Evolutionary conservation across 1,140 invertebrate species (phyloP).

Genomic region (Conopomorpha cramerella): DNA sequence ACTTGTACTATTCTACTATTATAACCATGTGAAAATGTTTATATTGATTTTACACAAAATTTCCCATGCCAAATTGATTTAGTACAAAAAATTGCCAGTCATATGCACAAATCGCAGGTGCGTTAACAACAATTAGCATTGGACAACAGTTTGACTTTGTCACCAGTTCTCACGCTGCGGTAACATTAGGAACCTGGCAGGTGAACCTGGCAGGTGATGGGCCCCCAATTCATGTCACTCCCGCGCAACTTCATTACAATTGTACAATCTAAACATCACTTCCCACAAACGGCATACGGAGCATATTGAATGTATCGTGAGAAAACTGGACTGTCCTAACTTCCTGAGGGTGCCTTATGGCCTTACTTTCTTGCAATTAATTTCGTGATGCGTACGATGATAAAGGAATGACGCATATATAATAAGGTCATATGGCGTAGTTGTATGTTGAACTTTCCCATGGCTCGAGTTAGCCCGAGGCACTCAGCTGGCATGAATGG

Average conservation of each 20-base stretch:
- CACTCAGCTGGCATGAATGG: no score
- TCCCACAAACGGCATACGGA: background rate
- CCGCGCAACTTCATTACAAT: no score
- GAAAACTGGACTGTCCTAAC: slow-evolving; percentile 15
- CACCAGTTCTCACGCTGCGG: slow-evolving; percentile 33
- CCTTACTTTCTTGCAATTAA: slow-evolving; percentile 48
- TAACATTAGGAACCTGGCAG: slow-evolving; percentile 9
- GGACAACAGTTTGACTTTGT: slow-evolving; percentile 36
- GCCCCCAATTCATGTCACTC: no score
- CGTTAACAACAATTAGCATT: slow-evolving; percentile 34
- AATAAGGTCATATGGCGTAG: slow-evolving; percentile 31
- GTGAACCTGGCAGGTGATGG: no score
- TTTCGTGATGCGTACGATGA: slow-evolving; percentile 43
- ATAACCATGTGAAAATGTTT: no score
- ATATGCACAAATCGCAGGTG: no score
- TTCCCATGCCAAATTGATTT: no score
- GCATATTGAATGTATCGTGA: slow-evolving; percentile 24
- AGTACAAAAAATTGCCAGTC: no score
- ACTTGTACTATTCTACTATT: no score
- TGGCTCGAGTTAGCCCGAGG: slow-evolving; percentile 12
- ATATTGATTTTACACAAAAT: no score
- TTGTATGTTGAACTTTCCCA: slow-evolving; percentile 17
- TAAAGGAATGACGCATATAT: slow-evolving; percentile 22
- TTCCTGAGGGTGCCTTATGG: slow-evolving; percentile 29
- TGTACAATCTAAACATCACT: slow-evolving; percentile 3